These are phyloP conservation scores for Cephus sareptanus DNA, from an alignment of 2,888 invertebrate genomes.

Conservation along the genomic window DNA sequence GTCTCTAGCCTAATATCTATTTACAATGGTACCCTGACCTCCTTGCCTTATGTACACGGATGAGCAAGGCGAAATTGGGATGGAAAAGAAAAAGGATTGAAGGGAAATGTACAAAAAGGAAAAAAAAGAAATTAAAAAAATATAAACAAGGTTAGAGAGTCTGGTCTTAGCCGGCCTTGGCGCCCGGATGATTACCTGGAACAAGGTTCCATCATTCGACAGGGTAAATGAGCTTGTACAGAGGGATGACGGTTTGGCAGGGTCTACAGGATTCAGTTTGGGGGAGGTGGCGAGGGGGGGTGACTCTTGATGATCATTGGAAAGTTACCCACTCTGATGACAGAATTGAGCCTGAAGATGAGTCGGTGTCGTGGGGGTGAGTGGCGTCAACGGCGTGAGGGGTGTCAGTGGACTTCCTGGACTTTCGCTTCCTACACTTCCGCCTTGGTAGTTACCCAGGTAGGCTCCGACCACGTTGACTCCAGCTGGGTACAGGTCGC, in stretches of 20 bases:
- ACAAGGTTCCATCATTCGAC: background rate
- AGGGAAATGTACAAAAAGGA: background rate
- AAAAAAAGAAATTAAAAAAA: background rate
- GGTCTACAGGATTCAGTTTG: background rate
- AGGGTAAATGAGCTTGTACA: background rate
- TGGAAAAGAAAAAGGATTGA: background rate
- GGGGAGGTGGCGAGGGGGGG: too few species aligned
- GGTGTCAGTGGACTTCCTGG: slow-evolving; percentile 58
- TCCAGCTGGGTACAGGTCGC: slow-evolving; percentile 45
- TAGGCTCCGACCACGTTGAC: slow-evolving; percentile 55
- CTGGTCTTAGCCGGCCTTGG: background rate
- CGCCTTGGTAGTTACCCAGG: slow-evolving; percentile 52
- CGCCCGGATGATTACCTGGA: background rate
- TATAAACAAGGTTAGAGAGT: background rate
- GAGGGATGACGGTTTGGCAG: too few species aligned
- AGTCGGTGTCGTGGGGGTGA: slow-evolving; percentile 56
- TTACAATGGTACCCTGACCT: background rate
- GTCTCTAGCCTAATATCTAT: background rate
- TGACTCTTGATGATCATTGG: background rate
- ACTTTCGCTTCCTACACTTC: slow-evolving; percentile 56
- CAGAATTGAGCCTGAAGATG: slow-evolving; percentile 56
- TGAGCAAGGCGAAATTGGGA: background rate
- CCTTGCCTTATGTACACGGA: background rate
- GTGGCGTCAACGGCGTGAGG: slow-evolving; percentile 52
- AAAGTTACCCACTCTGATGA: slow-evolving; percentile 48